Conservation (phyloP, 2,797 vertebrate species). For the Leptoclinus maculatus region DNA sequence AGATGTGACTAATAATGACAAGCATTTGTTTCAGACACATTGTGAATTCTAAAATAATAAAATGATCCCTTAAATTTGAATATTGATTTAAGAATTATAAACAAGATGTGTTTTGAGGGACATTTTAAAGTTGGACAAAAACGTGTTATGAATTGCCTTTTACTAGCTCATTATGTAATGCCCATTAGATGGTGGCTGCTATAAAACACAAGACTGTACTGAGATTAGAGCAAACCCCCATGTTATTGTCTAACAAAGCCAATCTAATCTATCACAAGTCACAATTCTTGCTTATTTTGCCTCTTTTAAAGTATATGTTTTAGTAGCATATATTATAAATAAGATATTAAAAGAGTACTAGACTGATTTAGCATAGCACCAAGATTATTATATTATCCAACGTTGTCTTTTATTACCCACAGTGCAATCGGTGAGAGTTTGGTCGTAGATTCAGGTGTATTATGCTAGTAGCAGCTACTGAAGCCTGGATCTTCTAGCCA, state of each 20-base stretch:
- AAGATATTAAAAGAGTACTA: not conserved
- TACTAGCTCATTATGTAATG: not conserved
- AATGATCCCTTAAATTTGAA: not conserved
- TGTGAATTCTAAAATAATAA: not conserved
- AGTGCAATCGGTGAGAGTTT: not conserved
- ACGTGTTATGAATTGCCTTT: not conserved
- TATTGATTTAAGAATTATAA: not conserved
- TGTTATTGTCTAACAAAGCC: not conserved
- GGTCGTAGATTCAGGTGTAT: not conserved
- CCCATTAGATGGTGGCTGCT: not conserved
- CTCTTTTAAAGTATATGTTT: not conserved
- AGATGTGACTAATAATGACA: not conserved
- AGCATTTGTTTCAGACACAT: not conserved
- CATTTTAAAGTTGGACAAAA: not conserved
- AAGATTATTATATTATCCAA: not conserved
- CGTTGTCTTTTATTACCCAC: not conserved
- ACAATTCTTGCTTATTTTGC: too few species aligned
- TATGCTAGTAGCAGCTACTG: not conserved
- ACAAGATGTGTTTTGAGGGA: too few species aligned
- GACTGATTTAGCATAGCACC: not conserved
- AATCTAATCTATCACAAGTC: not conserved
- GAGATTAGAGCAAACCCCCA: not conserved
- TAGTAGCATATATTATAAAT: not conserved
- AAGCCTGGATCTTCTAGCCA: not conserved
- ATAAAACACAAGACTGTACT: not conserved